A percentile compares a stretch with the other conserved stretches of the same genome.
Evolutionary conservation across 2,113 vertebrate genomes (phyloP).

Genomic region (Telmatochromis sp.): DNA sequence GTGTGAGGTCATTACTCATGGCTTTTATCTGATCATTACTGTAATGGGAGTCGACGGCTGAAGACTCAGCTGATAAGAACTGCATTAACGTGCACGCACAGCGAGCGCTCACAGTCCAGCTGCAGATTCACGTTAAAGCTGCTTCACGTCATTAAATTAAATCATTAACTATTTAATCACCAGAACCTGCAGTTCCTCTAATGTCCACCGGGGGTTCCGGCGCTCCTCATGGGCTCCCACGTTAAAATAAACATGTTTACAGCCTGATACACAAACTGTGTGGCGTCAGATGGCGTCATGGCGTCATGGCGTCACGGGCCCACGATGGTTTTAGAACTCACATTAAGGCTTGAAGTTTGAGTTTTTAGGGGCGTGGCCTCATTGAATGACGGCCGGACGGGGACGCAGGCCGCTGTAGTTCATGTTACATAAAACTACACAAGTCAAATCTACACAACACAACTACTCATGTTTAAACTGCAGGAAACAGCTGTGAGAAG

Average conservation of each 20-base stretch:
- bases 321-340: not conserved
- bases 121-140: not conserved
- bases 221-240: not conserved
- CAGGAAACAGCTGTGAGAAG: not conserved
- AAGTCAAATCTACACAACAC: not conserved
- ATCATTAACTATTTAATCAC: not conserved
- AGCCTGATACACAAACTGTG: not conserved
- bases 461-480: not conserved
- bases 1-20: not conserved
- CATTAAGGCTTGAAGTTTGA: not conserved
- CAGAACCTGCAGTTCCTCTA: not conserved
- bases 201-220: not conserved
- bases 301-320: fast-evolving
- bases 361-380: not conserved
- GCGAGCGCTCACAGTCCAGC: not conserved
- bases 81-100: not conserved
- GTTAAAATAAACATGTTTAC: not conserved
- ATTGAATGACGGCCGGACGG: not conserved
- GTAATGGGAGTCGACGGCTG: not conserved
- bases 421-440: not conserved
- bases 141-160: not conserved
- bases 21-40: not conserved
- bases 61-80: not conserved
- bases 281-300: not conserved
- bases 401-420: not conserved